Base-by-base conservation (phyloP, 1,140 invertebrate species). In the Aphelinus atriplicis region DNA sequence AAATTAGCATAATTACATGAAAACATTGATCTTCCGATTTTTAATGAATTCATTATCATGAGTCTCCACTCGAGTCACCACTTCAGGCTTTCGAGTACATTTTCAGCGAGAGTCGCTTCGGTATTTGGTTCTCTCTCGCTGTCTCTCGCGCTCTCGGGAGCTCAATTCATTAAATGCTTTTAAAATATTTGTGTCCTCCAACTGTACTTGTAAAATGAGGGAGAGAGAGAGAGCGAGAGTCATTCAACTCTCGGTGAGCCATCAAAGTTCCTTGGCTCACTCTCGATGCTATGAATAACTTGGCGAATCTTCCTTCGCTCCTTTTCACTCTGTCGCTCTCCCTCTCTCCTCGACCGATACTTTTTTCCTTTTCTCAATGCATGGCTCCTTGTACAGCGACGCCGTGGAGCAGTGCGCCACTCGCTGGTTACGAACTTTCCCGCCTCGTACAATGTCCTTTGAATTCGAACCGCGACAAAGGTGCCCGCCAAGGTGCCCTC, bases 391-490 rank as follows among this genome's bases (percentile, higher is more conserved):
- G 26, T 26, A 26, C 26, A 26, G 26, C 26, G 26, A 26, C 26
- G 26, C 26, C 26, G 26, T 26, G 26, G 26, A 26, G 47, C 10
- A 56, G 26, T 2, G 53, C 56, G 3, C 55, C 7, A 57, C 0
- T 42, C 45, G 45, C 57, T 68, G 55, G 66, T 58, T 68, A 50
- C 66, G 48, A 68, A 68, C 55, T 68, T 58, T 58, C 9, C 55
- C n/a, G 7, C 43, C 1, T 58, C 66, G 46, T 58, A 68, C 66
- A 76, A 79, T 79, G 78, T 79, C 75, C 77, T 78, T 79, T 81
- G 78, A 79, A 81, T 78, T 79, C 75, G 73, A 78, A 81, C 77
- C 77, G 7, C 80, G 78, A 81, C 78, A 81, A 81, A 81, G 65
- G 50, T 57, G 62, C 50, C 43, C 26, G 51, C 26, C 50, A 51